phyloP scores from a whole-genome alignment of 2,797 vertebrate species.

The Huso huso region DNA sequence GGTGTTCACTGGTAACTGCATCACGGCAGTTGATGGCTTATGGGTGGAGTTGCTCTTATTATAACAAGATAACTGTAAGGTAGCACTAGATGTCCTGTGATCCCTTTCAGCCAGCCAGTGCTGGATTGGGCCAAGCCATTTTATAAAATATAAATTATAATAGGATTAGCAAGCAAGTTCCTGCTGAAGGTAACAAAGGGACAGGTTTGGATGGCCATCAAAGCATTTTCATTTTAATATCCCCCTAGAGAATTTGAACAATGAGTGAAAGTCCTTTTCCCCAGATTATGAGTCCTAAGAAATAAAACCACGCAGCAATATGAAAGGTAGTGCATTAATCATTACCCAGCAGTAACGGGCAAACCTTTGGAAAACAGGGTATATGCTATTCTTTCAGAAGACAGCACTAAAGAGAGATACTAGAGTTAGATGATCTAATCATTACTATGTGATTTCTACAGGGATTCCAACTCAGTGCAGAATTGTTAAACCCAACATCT shows the following conservation, averaged over 20 bases:
- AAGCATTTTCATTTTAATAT: neutral
- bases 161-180: neutral
- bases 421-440: too few relatives aligned
- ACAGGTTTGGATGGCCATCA: neutral
- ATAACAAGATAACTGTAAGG: too few relatives aligned
- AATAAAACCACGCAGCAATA: neutral
- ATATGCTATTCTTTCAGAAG: constrained; percentile 6
- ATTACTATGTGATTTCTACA: too few relatives aligned
- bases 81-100: too few relatives aligned
- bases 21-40: too few relatives aligned
- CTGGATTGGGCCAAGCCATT: too few relatives aligned
- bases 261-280: neutral
- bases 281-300: neutral
- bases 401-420: neutral
- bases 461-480: too few relatives aligned
- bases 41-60: too few relatives aligned
- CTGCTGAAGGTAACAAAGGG: neutral
- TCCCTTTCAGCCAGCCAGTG: too few relatives aligned
- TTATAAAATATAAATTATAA: neutral
- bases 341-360: neutral
- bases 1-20: too few relatives aligned
- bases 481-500: too few relatives aligned
- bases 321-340: constrained; percentile 7
- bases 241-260: neutral
- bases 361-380: constrained; percentile 5